Evolutionary conservation across 2,888 invertebrate species (phyloP), one percentile per base, ranked within the genome.

Genomic region (Alsophila aescularia): DNA sequence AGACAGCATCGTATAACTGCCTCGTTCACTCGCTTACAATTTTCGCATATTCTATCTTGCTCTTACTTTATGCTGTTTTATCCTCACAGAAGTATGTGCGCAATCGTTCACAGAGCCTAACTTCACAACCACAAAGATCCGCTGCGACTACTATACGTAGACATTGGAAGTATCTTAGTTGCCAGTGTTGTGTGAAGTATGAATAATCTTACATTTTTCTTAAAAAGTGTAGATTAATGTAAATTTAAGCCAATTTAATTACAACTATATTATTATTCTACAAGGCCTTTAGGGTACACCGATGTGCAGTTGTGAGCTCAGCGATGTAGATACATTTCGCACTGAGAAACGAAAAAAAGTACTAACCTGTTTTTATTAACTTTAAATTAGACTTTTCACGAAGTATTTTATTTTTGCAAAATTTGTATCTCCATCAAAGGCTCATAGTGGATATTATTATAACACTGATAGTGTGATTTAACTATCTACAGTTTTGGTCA

Each of bases 271-370:
- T 32, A 53, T 64, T 58, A 64, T 45, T 37, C 69, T 71, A 71
- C 61, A 71, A 71, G 71, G 71, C 71, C 69, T 66, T 69, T 60
- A 59, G 64, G 69, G 64, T 66, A 62, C 62, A 65, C 59, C 59
- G 58, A 65, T 47, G 62, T 65, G 65, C 60, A 60, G 40, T 39
- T 21, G 47, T 39, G 44, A 52, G 52, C 29, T 29, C 18, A 37
- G 48, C 52, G 58, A 58, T 37, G 43, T 40, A 32, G 34, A 34
- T 35, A 48, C 39, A 35, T 52, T 52, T 60, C 37, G 50, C 52
- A 56, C 52, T 64, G 40, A 58, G 43, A 47, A 36, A 50, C 27
- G 16, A 50, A 58, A 52, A n/a, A 55, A 37, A 10, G 2, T 42
- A 7, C 29, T 15, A 31, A 47, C 40, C 34, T 27, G 3, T 10